Evolutionary conservation across 23 tunicate species (phyloP).

Genomic region (Halocynthia aurantium): DNA sequence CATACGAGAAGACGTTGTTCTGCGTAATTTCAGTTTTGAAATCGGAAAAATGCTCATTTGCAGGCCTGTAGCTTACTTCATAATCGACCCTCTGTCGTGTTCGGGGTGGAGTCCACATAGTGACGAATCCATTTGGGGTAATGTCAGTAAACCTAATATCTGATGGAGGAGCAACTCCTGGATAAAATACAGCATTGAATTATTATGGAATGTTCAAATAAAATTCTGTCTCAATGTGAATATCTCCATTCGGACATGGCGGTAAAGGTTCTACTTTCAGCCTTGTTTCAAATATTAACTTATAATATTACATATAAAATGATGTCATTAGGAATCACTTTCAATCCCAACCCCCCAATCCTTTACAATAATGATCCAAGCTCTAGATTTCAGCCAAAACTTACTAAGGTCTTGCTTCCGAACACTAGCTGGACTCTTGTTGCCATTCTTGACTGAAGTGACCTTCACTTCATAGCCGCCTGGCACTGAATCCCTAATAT

Average conservation of each 20-base stretch:
- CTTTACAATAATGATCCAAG: neutral
- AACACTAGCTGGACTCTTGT: constrained; percentile 15
- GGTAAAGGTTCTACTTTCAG: neutral
- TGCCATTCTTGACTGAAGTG: constrained; percentile 14
- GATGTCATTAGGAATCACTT: too few species aligned
- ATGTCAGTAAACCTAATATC: constrained; percentile 10
- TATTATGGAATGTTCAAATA: too few species aligned
- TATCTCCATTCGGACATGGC: neutral
- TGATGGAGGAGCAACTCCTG: constrained; percentile 9
- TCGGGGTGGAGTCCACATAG: constrained; percentile 9
- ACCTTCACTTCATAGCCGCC: constrained; percentile 19
- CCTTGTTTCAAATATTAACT: too few species aligned
- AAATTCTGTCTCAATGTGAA: too few species aligned
- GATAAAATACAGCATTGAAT: neutral
- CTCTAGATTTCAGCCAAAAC: neutral
- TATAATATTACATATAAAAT: too few species aligned
- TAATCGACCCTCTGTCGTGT: neutral
- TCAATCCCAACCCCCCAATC: neutral
- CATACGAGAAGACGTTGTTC: too few species aligned
- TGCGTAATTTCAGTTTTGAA: too few species aligned
- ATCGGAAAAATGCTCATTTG: neutral
- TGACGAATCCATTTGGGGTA: constrained; percentile 11
- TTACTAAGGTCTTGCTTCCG: constrained; percentile 2
- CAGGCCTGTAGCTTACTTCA: neutral
- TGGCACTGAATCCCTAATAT: constrained; percentile 9